These are phyloP conservation scores for Lottia scabra DNA, from an alignment of 2,888 invertebrate species.

Conservation along the genomic window DNA sequence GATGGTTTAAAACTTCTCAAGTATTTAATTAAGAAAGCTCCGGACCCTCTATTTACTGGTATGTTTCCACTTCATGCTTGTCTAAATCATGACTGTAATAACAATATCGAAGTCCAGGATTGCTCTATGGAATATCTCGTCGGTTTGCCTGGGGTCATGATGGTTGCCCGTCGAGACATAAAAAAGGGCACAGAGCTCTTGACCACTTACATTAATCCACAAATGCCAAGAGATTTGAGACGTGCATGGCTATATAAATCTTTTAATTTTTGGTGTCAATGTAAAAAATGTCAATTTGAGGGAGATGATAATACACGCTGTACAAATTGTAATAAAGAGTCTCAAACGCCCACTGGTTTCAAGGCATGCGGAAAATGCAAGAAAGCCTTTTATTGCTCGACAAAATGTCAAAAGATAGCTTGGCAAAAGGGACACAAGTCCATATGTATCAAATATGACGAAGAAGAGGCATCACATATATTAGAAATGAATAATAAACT, in stretches of 20 bases:
- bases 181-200: slow-evolving; percentile 54
- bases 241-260: slow-evolving; percentile 61
- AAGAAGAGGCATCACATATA: slow-evolving; percentile 29
- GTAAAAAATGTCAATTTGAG: slow-evolving; percentile 55
- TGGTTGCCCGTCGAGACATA: slow-evolving; percentile 50
- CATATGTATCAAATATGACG: slow-evolving; percentile 49
- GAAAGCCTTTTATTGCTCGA: slow-evolving; percentile 60
- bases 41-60: slow-evolving; percentile 51
- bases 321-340: slow-evolving; percentile 49
- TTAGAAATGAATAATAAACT: slow-evolving; percentile 10
- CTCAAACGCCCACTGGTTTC: slow-evolving; percentile 45
- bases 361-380: slow-evolving; percentile 56
- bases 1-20: slow-evolving; percentile 39
- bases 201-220: slow-evolving; percentile 59
- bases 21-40: slow-evolving; percentile 39
- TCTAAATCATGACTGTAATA: slow-evolving; percentile 59
- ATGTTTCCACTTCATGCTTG: slow-evolving; percentile 62
- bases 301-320: slow-evolving; percentile 52
- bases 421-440: slow-evolving; percentile 58
- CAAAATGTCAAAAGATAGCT: slow-evolving; percentile 51
- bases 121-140: slow-evolving; percentile 32
- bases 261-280: slow-evolving; percentile 63
- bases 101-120: slow-evolving; percentile 59
- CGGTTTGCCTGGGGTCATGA: slow-evolving; percentile 49
- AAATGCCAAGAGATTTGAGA: slow-evolving; percentile 52